Evolutionary conservation across 2,797 vertebrate species (phyloP), one percentile per base, ranked within the genome.

Genomic region (Takifugu ocellatus): DNA sequence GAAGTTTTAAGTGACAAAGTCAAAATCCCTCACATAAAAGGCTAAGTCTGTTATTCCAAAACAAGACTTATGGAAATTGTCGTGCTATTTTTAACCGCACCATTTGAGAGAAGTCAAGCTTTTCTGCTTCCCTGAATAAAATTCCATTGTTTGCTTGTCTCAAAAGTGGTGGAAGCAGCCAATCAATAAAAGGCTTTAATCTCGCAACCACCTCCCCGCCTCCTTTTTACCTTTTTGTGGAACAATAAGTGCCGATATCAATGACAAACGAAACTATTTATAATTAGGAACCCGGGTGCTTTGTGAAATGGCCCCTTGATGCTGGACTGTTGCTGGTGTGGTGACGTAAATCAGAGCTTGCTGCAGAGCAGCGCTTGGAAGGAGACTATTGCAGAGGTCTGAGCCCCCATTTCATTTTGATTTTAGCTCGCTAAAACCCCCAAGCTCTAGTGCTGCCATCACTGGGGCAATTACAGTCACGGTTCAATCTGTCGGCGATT

Each of bases 361-460:
- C 70, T 79, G 76, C 76, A 78, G 68, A 62, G 60, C 36, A 10
- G 78, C 72, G 60, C 58, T 72, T 64, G 68, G 59, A 54, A 21
- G 17, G 16, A 64, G 64, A 67, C 54, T 83, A 78, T 80, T 78
- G 64, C 73, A 75, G 66, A 68, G 65, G 61, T 79, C 76, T 58
- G 77, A 80, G 74, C 49, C 63, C 63, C 72, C 64, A 70, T 84
- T 85, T 74, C 54, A 73, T 78, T 84, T 81, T 47, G 61, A 75
- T n/a, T 84, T 82, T 70, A 78, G 82, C 77, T 75, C 74, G 77
- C 65, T 84, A 62, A 78, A 86, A 77, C 80, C 74, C 82, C 86
- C 72, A 76, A 83, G 68, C 74, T 70, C 65, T 63, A 51, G 74
- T 75, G 83, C 70, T 69, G 68, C 66, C 78, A 86, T 85, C 69